Base-by-base conservation (phyloP, 2,113 vertebrate genomes). In the Rhinoderma darwinii region DNA sequence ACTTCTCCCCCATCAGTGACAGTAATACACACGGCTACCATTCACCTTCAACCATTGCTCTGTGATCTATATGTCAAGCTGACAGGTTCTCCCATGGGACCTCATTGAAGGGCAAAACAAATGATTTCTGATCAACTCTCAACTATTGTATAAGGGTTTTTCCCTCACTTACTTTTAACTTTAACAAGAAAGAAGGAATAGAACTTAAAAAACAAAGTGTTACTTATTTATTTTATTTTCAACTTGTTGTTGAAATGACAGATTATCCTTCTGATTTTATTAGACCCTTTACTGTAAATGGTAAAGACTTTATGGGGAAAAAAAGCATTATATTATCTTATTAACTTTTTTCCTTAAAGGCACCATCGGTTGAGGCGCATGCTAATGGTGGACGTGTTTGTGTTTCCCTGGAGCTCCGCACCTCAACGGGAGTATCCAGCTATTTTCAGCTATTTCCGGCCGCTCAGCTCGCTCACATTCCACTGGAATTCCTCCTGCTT, bases 31-130 rank as follows among this genome's bases (percentile, higher is more conserved):
- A 66, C n/a, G 27, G 27, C 39, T 50, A 22, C 75, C 43, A 79
- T 86, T 70, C 75, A 70, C 74, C 84, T 78, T 86, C 75, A 86
- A 22, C 84, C 22, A 51, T 63, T 68, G 20, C 54, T 80, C 63
- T 86, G 59, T 66, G 35, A 78, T 79, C 61, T 79, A 80, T 80
- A 86, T 63, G 77, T 80, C 63, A 80, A 0, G 44, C 47, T 86
- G 84, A 80, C 84, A 86, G 72, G 2, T 50, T 50, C 54, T 78
- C 75, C 74, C 59, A 51, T 39, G 20, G 50, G 20, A 25, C 51
- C 35, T 51, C 25, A 20, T 5, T 22, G 18, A 86, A 79, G 56
- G 59, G 22, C 56, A 51, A 39, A 76, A 83, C 66, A 83, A 72
- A 83, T 35, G 7, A 39, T 47, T 83, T 83, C 47, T 83, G 41